These are phyloP conservation scores for Danio tinwini DNA, from an alignment of 2,797 vertebrate genomes.

Conservation along the genomic window DNA sequence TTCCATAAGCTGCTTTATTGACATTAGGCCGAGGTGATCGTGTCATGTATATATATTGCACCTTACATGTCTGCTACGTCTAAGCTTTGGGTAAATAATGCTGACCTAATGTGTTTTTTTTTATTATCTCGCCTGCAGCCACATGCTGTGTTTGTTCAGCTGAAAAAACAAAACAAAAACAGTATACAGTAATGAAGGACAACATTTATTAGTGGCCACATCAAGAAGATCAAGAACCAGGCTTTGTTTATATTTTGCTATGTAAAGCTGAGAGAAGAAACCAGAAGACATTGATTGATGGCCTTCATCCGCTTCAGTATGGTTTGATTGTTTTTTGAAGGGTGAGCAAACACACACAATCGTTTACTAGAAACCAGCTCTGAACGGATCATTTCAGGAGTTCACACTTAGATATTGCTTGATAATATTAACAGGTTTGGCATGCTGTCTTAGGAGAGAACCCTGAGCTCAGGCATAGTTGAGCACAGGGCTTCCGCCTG, in stretches of 20 bases:
- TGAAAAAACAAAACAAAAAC: slow-evolving; percentile 42
- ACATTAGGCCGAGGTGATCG: not conserved
- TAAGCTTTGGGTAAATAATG: slow-evolving; percentile 67
- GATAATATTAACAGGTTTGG: too few species aligned
- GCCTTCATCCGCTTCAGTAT: slow-evolving; percentile 36
- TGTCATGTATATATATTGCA: slow-evolving; percentile 27
- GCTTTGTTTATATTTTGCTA: slow-evolving; percentile 75
- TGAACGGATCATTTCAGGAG: too few species aligned
- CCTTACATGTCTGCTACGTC: slow-evolving; percentile 62
- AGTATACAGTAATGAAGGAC: slow-evolving; percentile 68
- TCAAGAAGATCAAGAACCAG: slow-evolving; percentile 66
- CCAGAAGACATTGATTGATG: slow-evolving; percentile 56
- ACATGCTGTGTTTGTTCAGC: slow-evolving; percentile 70
- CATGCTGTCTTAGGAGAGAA: too few species aligned
- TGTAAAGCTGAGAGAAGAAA: slow-evolving; percentile 64
- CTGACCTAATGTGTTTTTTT: slow-evolving; percentile 70
- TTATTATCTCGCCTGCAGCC: not conserved
- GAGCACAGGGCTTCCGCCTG: too few species aligned
- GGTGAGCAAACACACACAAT: not conserved
- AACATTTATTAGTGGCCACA: slow-evolving; percentile 63
- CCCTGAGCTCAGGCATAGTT: too few species aligned
- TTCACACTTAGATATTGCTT: too few species aligned
- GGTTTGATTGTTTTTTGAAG: not conserved
- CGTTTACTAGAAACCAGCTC: too few species aligned
- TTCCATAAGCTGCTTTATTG: slow-evolving; percentile 32